phyloP scores from a whole-genome alignment of 2,113 vertebrate species.

The Dicentrarchus labrax region DNA sequence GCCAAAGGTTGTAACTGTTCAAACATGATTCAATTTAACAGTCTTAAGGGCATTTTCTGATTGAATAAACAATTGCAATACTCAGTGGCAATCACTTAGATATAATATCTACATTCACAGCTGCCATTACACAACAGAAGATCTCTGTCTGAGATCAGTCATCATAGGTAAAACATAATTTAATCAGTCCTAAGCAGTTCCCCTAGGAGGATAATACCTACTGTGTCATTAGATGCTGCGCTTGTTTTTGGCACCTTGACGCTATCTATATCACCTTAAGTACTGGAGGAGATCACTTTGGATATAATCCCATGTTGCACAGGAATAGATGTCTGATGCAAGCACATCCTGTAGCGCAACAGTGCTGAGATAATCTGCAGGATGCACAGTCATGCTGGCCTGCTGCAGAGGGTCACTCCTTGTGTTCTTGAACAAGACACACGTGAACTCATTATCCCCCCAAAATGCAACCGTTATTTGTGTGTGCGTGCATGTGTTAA shows the following conservation, averaged over 20 bases:
- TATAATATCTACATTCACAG: no score
- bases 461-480: background rate
- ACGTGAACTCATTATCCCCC: background rate
- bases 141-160: background rate
- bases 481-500: background rate
- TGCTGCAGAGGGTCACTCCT: constrained; percentile 25
- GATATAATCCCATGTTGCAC: constrained; percentile 73
- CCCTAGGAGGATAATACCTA: constrained; percentile 50
- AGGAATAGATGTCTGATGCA: constrained; percentile 72
- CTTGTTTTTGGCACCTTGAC: constrained; percentile 50
- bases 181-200: constrained; percentile 54
- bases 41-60: background rate
- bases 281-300: constrained; percentile 54
- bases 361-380: constrained; percentile 63
- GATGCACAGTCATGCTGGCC: constrained; percentile 67
- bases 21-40: background rate
- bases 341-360: constrained; percentile 38
- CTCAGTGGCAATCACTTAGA: background rate
- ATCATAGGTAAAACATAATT: constrained; percentile 61
- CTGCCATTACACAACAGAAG: background rate
- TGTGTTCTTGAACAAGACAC: background rate
- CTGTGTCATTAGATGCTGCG: constrained; percentile 36
- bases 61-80: background rate
- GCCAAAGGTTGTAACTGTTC: background rate
- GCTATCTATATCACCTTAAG: constrained; percentile 69